Evolutionary conservation across 2,888 invertebrate genomes (phyloP).

Genomic region (Coelogynopora nodosa): DNA sequence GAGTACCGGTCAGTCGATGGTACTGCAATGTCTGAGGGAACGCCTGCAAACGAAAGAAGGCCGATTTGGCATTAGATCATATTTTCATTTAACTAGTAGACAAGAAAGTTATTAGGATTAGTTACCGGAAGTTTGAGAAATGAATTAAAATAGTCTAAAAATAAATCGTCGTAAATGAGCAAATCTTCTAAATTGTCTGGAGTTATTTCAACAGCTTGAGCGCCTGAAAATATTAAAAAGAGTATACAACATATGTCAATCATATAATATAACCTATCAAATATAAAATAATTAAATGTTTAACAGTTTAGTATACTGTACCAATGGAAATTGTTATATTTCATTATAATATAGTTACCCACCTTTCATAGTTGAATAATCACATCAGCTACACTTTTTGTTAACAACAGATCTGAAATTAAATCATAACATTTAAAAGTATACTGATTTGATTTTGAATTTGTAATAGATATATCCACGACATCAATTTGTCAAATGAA

Average conservation of each 20-base stretch:
- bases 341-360: background rate
- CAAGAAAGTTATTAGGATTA: slow-evolving; percentile 40
- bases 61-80: background rate
- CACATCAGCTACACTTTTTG: too few relatives aligned
- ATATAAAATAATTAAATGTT: too few relatives aligned
- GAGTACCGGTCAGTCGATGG: slow-evolving; percentile 59
- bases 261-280: too few relatives aligned
- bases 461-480: too few relatives aligned
- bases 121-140: slow-evolving; percentile 60
- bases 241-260: too few relatives aligned
- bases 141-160: slow-evolving; percentile 61
- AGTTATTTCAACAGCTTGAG: slow-evolving; percentile 57
- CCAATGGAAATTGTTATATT: background rate
- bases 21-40: slow-evolving; percentile 59
- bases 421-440: too few relatives aligned
- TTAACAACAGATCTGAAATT: too few relatives aligned
- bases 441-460: too few relatives aligned
- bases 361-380: background rate
- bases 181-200: slow-evolving; percentile 61
- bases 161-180: slow-evolving; percentile 61
- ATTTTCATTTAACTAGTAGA: background rate
- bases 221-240: slow-evolving; percentile 37
- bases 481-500: too few relatives aligned
- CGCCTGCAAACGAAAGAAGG: slow-evolving; percentile 55
- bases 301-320: background rate